Evolutionary conservation across 2,113 vertebrate genomes (phyloP).

Genomic region (Zosterops borbonicus): DNA sequence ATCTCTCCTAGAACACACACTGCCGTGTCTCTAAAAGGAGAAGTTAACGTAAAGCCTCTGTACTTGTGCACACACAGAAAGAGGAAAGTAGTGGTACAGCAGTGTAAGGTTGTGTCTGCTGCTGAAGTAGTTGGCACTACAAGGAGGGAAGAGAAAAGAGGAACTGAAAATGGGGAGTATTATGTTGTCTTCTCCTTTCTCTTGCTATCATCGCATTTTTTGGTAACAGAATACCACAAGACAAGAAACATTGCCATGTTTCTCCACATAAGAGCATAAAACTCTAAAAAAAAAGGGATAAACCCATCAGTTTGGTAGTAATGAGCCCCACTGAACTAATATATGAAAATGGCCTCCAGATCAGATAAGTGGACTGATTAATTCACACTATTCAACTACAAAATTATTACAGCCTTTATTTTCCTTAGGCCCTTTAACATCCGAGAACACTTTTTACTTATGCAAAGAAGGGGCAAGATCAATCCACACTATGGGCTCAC

Average conservation of each 20-base stretch:
- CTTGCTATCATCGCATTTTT: not conserved
- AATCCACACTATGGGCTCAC: not conserved
- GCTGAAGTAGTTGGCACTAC: not conserved
- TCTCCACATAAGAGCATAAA: not conserved
- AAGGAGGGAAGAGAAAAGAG: not conserved
- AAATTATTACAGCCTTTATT: not conserved
- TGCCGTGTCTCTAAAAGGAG: not conserved
- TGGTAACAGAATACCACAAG: not conserved
- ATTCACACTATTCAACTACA: not conserved
- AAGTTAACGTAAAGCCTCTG: not conserved
- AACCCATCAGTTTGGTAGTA: not conserved
- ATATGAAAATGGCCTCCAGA: not conserved
- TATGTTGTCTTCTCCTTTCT: not conserved
- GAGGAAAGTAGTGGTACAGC: not conserved
- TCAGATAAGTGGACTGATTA: not conserved
- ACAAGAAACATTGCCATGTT: not conserved
- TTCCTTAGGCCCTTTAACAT: not conserved
- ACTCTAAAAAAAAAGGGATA: not conserved
- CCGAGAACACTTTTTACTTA: not conserved
- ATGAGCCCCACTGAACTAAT: not conserved
- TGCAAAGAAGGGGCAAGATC: not conserved
- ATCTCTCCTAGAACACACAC: not conserved
- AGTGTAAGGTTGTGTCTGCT: rapidly evolving
- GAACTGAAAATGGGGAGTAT: not conserved
- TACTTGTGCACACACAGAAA: not conserved